Evolutionary conservation across 2,113 vertebrate genomes (phyloP), one percentile per base, ranked within the genome.

Genomic region (Lasiurus cinereus): DNA sequence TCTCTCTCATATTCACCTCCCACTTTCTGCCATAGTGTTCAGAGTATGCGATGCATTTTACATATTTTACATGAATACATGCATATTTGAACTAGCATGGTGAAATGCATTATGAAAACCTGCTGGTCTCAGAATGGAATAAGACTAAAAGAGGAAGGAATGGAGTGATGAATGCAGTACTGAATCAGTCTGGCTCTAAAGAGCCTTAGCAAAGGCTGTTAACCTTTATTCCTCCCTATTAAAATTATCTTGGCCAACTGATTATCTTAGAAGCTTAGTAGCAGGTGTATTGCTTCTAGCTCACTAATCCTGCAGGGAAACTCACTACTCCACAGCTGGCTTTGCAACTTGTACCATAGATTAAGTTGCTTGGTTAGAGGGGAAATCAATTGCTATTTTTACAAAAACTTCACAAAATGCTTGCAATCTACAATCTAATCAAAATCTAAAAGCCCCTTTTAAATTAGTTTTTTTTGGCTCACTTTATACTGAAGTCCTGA

Each of bases 361-460:
- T 62, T 87, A 97, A 88, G 96, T 93, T 90, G 10, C 46, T 93
- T 92, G 48, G 64, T 94, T 85, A 94, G 83, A 96, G 15, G 54
- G 29, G 50, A 97, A 97, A 98, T 80, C 90, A 98, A 85, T 74
- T 77, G 80, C 22, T 96, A 21, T 80, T 96, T 96, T 93, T 94
- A 74, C 52, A 83, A 93, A 91, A 97, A 80, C 19, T 88, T 95
- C 29, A 54, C 88, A 96, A 94, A 88, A 94, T 52, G 4, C 7
- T 93, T 76, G 86, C 66, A 95, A 31, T 88, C 70, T 97, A 72
- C n/a, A 96, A 50, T 93, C 70, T 93, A 97, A 96, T 97, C 13
- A 97, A 96, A 97, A 93, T 91, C 13, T 96, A 97, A 97, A 96
- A 95, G 82, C 64, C 16, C 24, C 29, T 93, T 64, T 18, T 33